These are phyloP conservation scores for Ophthalmolycus amberensis DNA, from an alignment of 2,113 vertebrate species.

Conservation along the genomic window DNA sequence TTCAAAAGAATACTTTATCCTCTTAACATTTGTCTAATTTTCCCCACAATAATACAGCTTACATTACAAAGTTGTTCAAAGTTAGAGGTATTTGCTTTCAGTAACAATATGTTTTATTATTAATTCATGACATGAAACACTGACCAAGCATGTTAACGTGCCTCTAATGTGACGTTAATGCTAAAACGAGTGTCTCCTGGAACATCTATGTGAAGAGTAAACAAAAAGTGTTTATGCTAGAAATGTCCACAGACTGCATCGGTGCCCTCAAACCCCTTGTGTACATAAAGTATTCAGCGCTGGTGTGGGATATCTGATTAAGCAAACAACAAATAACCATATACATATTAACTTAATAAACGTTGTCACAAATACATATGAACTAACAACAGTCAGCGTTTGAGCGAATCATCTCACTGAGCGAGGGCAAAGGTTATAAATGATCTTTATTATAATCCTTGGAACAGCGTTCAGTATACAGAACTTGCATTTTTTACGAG, in stretches of 20 bases:
- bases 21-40: not conserved
- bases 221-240: not conserved
- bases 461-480: constrained; percentile 82
- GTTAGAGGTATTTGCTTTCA: not conserved
- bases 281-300: not conserved
- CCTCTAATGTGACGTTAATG: not conserved
- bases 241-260: not conserved
- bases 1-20: not conserved
- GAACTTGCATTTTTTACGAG: constrained; percentile 81
- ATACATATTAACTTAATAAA: not conserved
- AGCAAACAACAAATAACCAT: not conserved
- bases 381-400: not conserved
- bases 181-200: not conserved
- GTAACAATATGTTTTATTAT: not conserved
- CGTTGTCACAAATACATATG: not conserved
- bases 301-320: not conserved
- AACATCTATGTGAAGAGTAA: not conserved
- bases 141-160: not conserved
- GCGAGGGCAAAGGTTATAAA: constrained; percentile 79
- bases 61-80: not conserved
- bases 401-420: constrained; percentile 38
- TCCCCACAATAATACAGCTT: not conserved
- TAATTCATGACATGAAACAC: not conserved
- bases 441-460: constrained; percentile 85
- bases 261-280: not conserved